These are phyloP conservation scores for Drosophila gunungcola DNA, from an alignment of 1,140 invertebrate species.

Conservation along the genomic window DNA sequence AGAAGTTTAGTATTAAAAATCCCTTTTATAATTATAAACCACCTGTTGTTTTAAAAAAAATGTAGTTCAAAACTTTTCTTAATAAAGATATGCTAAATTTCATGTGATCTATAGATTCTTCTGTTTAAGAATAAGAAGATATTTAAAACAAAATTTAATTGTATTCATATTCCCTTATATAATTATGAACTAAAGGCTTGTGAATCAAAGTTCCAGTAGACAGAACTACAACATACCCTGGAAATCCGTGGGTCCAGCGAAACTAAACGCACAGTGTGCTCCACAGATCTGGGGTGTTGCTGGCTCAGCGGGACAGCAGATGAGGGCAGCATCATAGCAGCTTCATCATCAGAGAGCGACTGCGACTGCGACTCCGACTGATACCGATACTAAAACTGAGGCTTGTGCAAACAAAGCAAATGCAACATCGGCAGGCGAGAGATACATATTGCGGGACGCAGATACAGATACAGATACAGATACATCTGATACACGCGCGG, in stretches of 20 bases:
- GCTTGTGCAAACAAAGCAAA: constrained; percentile 70
- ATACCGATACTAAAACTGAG: constrained; percentile 48
- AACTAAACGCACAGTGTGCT: constrained; percentile 27
- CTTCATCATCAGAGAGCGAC: constrained; percentile 16
- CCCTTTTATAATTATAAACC: too few species aligned
- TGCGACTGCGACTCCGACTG: constrained; percentile 40
- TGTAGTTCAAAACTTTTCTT: too few species aligned
- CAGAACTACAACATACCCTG: constrained; percentile 1
- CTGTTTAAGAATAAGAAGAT: too few species aligned
- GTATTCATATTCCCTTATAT: too few species aligned
- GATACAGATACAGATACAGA: constrained; percentile 56
- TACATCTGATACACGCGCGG: constrained; percentile 54
- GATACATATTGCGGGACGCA: constrained; percentile 56
- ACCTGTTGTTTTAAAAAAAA: too few species aligned
- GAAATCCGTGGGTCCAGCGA: constrained; percentile 9
- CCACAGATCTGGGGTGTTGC: constrained; percentile 65
- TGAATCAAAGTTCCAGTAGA: too few species aligned
- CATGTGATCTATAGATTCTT: too few species aligned
- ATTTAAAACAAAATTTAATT: too few species aligned
- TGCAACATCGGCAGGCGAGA: constrained; percentile 43
- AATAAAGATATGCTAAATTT: too few species aligned
- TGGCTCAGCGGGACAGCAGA: constrained; percentile 67
- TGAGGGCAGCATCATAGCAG: constrained; percentile 9
- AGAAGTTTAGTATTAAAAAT: too few species aligned
- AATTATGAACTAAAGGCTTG: too few species aligned